Evolutionary conservation across 2,113 vertebrate species (phyloP).

Genomic region (Asarcornis scutulata): DNA sequence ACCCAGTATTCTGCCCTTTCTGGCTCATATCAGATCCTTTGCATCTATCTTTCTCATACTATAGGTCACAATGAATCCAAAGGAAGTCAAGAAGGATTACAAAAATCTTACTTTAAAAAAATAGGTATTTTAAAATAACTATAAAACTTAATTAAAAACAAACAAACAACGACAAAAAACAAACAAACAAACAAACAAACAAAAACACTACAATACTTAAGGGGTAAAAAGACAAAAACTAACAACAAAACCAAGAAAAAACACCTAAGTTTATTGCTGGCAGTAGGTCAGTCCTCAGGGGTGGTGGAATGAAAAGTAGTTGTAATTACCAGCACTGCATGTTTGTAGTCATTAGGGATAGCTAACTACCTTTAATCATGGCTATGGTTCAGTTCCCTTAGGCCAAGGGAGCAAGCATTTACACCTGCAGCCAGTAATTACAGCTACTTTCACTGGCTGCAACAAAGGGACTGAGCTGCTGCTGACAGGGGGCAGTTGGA

Average conservation of each 20-base stretch:
- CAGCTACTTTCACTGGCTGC: neutral
- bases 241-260: neutral
- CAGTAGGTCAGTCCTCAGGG: constrained; percentile 53
- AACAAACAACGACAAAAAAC: no score
- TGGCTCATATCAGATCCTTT: neutral
- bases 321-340: constrained; percentile 58
- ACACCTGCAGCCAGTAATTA: constrained; percentile 67
- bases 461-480: neutral
- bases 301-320: constrained; percentile 54
- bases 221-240: no score
- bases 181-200: neutral
- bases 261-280: constrained; percentile 33
- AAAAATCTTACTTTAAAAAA: neutral
- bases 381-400: neutral
- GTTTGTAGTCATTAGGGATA: constrained; percentile 58
- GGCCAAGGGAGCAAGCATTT: constrained; percentile 18
- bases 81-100: neutral
- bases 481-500: neutral
- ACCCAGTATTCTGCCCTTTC: neutral
- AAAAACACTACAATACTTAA: neutral
- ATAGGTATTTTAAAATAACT: neutral
- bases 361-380: constrained; percentile 64
- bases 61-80: neutral
- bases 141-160: neutral
- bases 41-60: neutral